Conservation (phyloP, 2,888 invertebrate species). For the Andrena hattorfiana region DNA sequence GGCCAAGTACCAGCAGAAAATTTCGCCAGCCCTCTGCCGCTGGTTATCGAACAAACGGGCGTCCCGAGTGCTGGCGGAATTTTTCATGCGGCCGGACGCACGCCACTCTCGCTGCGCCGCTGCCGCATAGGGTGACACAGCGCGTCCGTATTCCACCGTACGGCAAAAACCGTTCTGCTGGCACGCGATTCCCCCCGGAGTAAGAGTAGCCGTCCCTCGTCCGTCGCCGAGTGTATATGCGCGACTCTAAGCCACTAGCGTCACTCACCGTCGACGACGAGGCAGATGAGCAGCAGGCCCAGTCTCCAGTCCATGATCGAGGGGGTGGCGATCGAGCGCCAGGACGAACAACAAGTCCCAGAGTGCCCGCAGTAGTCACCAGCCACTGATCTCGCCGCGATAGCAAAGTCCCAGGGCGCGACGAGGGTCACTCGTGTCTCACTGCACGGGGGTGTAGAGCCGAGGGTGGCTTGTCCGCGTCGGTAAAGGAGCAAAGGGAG, state of each 20-base stretch:
- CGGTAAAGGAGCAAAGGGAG: not conserved
- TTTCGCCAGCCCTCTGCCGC: not conserved
- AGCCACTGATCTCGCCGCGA: not conserved
- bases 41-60: conserved; percentile 55
- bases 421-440: not conserved
- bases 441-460: not conserved
- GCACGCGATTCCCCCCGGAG: not conserved
- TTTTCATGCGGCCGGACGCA: conserved; percentile 37
- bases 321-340: not conserved
- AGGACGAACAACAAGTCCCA: not conserved
- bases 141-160: not conserved
- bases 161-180: not conserved
- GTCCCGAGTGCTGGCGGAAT: conserved; percentile 18
- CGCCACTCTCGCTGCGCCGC: conserved; percentile 7
- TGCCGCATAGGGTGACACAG: conserved; percentile 43
- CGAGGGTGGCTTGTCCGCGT: not conserved
- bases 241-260: not conserved
- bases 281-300: conserved; percentile 53
- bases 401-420: not conserved
- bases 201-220: not conserved
- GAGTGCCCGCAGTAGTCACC: not conserved
- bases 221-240: not conserved
- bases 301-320: conserved; percentile 47
- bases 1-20: not conserved
- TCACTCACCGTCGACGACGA: conserved; percentile 63